These are phyloP conservation scores for Mixornis gularis DNA, from an alignment of 2,113 vertebrate genomes.

Conservation along the genomic window DNA sequence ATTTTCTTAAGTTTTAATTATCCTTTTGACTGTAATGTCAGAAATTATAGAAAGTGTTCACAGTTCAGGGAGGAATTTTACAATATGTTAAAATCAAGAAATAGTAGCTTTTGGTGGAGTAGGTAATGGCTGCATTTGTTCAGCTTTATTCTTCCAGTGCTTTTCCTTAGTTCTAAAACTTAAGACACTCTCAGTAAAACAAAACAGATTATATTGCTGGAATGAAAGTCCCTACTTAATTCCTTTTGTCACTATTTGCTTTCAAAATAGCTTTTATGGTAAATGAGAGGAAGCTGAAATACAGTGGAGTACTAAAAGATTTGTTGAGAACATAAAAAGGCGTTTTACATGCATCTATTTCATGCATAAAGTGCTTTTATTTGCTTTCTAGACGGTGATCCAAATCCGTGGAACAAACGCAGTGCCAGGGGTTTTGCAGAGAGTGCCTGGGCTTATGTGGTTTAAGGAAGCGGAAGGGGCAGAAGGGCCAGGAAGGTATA, in stretches of 20 bases:
- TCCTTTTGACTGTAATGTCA: not conserved
- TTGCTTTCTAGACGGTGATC: not conserved
- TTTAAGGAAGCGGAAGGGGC: not conserved
- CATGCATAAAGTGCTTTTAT: not conserved
- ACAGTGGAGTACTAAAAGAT: not conserved
- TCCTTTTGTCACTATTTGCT: not conserved
- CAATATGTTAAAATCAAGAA: not conserved
- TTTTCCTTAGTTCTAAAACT: not conserved
- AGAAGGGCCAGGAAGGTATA: not conserved
- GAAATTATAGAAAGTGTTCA: not conserved
- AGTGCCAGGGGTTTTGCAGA: not conserved
- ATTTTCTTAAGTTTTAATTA: not conserved
- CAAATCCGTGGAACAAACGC: not conserved
- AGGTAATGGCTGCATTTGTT: not conserved
- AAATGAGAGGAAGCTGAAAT: not conserved
- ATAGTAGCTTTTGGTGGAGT: not conserved
- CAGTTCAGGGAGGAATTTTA: not conserved
- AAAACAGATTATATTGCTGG: not conserved
- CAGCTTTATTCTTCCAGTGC: not conserved
- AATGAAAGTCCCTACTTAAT: not conserved
- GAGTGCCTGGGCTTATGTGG: not conserved
- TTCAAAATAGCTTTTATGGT: not conserved
- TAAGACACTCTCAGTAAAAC: not conserved
- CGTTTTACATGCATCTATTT: not conserved
- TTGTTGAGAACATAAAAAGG: not conserved